phyloP scores from a whole-genome alignment of 2,797 vertebrate genomes.

The Enteromius radiatus region DNA sequence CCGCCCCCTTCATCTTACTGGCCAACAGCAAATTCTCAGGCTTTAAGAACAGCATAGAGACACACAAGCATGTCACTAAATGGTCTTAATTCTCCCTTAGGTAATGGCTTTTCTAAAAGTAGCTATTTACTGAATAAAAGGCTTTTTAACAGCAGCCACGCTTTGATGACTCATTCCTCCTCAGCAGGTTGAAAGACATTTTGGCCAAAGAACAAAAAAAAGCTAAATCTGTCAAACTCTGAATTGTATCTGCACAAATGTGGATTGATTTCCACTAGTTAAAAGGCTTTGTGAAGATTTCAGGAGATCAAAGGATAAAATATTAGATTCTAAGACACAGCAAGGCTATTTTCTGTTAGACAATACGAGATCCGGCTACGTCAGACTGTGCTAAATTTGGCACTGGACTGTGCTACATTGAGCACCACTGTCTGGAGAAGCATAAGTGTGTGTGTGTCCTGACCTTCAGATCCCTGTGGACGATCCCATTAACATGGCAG shows the following conservation, averaged over 20 bases:
- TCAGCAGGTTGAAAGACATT: conserved; percentile 26
- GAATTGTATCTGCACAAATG: conserved; percentile 22
- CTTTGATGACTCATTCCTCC: conserved; percentile 32
- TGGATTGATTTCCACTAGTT: conserved; percentile 29
- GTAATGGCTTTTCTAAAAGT: conserved; percentile 22
- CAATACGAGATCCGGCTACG: conserved; percentile 30
- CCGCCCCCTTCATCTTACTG: conserved; percentile 97
- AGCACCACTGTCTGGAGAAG: conserved; percentile 50
- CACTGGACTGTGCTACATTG: conserved; percentile 17
- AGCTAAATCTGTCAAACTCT: conserved; percentile 20
- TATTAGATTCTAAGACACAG: conserved; percentile 31
- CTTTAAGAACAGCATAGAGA: conserved; percentile 75
- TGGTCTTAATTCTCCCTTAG: conserved; percentile 26
- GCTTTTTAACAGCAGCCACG: not conserved
- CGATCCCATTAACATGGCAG: conserved; percentile 89
- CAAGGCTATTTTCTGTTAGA: conserved; percentile 39
- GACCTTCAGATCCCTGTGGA: conserved; percentile 90
- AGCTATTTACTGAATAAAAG: conserved; percentile 20
- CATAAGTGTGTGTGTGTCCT: conserved; percentile 63
- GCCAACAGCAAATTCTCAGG: conserved; percentile 97
- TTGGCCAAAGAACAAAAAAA: conserved; percentile 19
- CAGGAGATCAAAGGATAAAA: conserved; percentile 19
- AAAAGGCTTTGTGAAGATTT: conserved; percentile 44
- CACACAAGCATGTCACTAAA: conserved; percentile 58
- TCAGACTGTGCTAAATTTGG: conserved; percentile 51